Conservation (phyloP, 2,888 invertebrate species). For the Cybosia mesomella region DNA sequence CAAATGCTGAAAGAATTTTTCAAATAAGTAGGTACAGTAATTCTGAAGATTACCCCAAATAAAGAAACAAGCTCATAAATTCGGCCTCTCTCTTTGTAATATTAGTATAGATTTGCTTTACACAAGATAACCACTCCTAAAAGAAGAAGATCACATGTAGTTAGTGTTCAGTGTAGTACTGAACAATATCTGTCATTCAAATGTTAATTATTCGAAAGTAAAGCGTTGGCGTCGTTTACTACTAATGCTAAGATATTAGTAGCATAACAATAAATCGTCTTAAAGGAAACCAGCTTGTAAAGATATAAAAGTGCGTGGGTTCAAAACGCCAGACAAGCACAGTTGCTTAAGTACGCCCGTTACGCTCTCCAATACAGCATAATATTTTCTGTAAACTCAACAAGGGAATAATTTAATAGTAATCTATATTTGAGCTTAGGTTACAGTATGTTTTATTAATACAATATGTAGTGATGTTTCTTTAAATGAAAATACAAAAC, state of each 20-base stretch:
- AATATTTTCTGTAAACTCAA: conserved; percentile 42
- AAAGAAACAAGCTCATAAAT: no score
- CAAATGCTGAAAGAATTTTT: no score
- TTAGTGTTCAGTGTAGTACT: conserved; percentile 34
- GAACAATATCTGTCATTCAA: conserved; percentile 61
- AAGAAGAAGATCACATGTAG: conserved; percentile 33
- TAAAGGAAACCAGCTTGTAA: conserved; percentile 80
- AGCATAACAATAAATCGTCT: conserved; percentile 82
- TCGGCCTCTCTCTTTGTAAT: no score
- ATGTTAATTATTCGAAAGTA: conserved; percentile 79
- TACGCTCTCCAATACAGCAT: conserved; percentile 73
- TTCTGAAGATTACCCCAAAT: no score
- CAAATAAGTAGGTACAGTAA: no score
- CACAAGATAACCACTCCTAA: conserved; percentile 1
- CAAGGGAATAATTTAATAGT: conserved; percentile 44
- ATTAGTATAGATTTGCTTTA: background rate
- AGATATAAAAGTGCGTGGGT: conserved; percentile 84
- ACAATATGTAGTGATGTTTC: background rate
- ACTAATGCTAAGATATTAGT: conserved; percentile 73
- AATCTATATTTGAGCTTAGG: background rate
- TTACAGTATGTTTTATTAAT: background rate
- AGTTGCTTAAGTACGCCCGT: conserved; percentile 80
- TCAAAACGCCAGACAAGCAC: conserved; percentile 64
- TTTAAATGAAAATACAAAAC: conserved; percentile 2
- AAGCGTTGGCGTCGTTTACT: conserved; percentile 73